These are phyloP conservation scores for Ciconia maguari DNA, from an alignment of 2,113 vertebrate species.

Conservation along the genomic window DNA sequence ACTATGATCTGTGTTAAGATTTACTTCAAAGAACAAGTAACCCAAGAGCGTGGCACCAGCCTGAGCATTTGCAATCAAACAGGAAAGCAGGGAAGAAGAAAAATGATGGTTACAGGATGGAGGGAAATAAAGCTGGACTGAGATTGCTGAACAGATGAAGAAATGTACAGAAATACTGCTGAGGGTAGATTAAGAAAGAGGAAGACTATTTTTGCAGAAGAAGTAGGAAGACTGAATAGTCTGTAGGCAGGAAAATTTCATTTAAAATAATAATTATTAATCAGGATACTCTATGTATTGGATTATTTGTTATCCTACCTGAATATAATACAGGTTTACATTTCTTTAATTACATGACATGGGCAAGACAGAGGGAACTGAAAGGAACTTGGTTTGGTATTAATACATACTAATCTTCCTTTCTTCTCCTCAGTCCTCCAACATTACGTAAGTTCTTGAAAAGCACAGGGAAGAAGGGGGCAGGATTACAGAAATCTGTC, in stretches of 20 bases:
- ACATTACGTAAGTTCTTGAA: not conserved
- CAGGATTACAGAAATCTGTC: not conserved
- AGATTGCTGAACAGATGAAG: not conserved
- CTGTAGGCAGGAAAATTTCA: not conserved
- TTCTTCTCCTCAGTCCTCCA: not conserved
- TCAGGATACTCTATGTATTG: not conserved
- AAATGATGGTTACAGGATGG: not conserved
- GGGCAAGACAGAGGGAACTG: not conserved
- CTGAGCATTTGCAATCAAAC: not conserved
- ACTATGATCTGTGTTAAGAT: not conserved
- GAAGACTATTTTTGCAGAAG: not conserved
- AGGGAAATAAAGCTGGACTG: not conserved
- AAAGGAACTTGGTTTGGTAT: not conserved
- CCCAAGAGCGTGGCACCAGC: not conserved
- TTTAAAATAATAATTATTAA: not conserved
- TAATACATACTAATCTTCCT: not conserved
- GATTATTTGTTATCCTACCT: not conserved
- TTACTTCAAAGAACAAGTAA: not conserved
- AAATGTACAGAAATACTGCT: not conserved
- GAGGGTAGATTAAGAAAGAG: not conserved
- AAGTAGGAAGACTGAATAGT: not conserved
- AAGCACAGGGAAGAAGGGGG: not conserved
- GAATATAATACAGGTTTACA: not conserved
- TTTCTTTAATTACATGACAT: not conserved
- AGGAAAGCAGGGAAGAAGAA: not conserved